Evolutionary conservation across 2,888 invertebrate genomes (phyloP).

Genomic region (Melanotus villosus): DNA sequence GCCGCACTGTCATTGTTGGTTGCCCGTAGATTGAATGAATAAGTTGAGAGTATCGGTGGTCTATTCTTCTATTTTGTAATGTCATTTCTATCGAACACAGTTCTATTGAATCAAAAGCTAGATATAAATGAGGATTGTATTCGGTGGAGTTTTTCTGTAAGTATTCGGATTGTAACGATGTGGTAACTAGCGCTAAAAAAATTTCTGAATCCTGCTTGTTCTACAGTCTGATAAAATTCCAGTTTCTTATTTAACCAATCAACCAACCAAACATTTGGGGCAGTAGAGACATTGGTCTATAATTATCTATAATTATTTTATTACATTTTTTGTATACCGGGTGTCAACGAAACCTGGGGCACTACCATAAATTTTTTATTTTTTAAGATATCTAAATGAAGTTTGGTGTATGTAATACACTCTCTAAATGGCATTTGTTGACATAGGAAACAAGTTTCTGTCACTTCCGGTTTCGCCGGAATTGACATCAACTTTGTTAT

Average conservation of each 20-base stretch:
- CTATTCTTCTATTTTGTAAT: background rate
- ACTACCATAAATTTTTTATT: too few relatives aligned
- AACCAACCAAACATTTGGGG: background rate
- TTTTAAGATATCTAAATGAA: too few relatives aligned
- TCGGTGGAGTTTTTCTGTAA: background rate
- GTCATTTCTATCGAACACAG: background rate
- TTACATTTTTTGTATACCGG: background rate
- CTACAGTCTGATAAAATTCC: background rate
- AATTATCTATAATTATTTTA: background rate
- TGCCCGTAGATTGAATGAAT: background rate
- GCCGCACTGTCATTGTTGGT: background rate
- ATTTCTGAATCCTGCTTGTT: background rate
- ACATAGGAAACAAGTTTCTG: too few relatives aligned
- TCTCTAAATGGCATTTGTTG: too few relatives aligned
- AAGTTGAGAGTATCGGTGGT: background rate
- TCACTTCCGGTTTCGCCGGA: too few relatives aligned
- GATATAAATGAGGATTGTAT: background rate
- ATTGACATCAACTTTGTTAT: too few relatives aligned
- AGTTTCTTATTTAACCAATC: background rate
- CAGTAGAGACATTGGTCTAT: slow-evolving; percentile 5
- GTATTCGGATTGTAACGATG: background rate
- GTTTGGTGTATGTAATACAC: too few relatives aligned
- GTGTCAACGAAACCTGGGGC: too few relatives aligned
- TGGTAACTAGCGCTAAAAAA: background rate
- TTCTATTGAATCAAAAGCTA: slow-evolving; percentile 1